phyloP scores from a whole-genome alignment of 2,888 invertebrate genomes.

The Drosophila affinis region DNA sequence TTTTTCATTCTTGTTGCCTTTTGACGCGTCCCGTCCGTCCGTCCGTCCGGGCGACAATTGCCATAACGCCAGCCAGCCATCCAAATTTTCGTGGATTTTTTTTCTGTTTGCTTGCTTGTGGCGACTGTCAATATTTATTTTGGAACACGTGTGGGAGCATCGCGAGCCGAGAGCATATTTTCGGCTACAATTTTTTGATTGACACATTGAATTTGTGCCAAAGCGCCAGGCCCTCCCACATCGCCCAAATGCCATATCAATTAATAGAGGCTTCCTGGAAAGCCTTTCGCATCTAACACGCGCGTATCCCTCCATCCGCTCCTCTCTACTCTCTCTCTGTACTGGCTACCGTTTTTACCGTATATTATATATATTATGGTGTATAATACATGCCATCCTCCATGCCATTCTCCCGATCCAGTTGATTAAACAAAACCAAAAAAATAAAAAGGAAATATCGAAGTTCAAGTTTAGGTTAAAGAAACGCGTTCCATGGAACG shows the following conservation, averaged over 20 bases:
- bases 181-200: constrained; percentile 58
- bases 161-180: constrained; percentile 8
- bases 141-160: constrained; percentile 13
- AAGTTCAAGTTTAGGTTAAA: neutral
- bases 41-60: constrained; percentile 52
- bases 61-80: constrained; percentile 52
- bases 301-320: too few species aligned
- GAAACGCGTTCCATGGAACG: neutral
- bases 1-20: constrained; percentile 23
- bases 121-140: constrained; percentile 52
- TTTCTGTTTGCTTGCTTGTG: constrained; percentile 24
- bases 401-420: constrained; percentile 1
- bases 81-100: constrained; percentile 38
- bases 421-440: constrained; percentile 10
- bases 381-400: neutral
- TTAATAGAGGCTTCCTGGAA: constrained; percentile 43
- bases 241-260: constrained; percentile 48
- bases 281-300: neutral
- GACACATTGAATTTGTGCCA: constrained; percentile 53
- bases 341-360: too few species aligned
- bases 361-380: too few species aligned
- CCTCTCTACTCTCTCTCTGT: too few species aligned
- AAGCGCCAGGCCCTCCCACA: neutral
- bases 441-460: constrained; percentile 34
- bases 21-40: constrained; percentile 5